Evolutionary conservation across 2,888 invertebrate genomes (phyloP).

Genomic region (Embidobia sp.): DNA sequence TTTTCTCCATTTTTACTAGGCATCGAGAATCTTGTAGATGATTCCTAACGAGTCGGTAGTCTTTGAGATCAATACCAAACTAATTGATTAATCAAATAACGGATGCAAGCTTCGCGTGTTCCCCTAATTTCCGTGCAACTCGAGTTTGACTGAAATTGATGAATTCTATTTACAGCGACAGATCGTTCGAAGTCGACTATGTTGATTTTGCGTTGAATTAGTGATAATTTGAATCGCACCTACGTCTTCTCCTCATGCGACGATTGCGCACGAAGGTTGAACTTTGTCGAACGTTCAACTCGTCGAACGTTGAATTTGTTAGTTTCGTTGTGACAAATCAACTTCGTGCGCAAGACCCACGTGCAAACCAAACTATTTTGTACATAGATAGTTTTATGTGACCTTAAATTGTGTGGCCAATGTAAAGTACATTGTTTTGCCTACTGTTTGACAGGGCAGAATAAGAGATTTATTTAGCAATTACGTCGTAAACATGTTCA

Average conservation of each 20-base stretch:
- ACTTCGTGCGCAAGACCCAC: constrained; percentile 14
- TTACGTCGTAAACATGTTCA: constrained; percentile 47
- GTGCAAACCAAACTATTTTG: constrained; percentile 38
- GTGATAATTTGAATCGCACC: too few relatives aligned
- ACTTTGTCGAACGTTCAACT: too few relatives aligned
- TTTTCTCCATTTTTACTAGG: constrained; percentile 30
- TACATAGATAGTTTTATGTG: constrained; percentile 58
- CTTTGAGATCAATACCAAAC: constrained; percentile 4
- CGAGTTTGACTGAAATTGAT: too few relatives aligned
- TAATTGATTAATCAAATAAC: constrained; percentile 28
- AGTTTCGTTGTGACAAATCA: too few relatives aligned
- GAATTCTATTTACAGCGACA: too few relatives aligned
- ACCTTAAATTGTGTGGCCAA: constrained; percentile 57
- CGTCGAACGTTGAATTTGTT: too few relatives aligned
- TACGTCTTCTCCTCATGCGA: too few relatives aligned
- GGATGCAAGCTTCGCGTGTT: not conserved
- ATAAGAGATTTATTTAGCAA: constrained; percentile 56
- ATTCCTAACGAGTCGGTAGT: constrained; percentile 28
- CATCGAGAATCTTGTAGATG: constrained; percentile 17
- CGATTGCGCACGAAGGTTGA: too few relatives aligned
- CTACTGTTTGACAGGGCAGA: constrained; percentile 54
- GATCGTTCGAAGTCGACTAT: too few relatives aligned
- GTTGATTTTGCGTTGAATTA: too few relatives aligned
- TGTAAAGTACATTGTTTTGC: constrained; percentile 58
- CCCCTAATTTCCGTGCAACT: too few relatives aligned